Evolutionary conservation across 2,797 vertebrate genomes (phyloP).

Genomic region (Neomorphus geoffroyi): DNA sequence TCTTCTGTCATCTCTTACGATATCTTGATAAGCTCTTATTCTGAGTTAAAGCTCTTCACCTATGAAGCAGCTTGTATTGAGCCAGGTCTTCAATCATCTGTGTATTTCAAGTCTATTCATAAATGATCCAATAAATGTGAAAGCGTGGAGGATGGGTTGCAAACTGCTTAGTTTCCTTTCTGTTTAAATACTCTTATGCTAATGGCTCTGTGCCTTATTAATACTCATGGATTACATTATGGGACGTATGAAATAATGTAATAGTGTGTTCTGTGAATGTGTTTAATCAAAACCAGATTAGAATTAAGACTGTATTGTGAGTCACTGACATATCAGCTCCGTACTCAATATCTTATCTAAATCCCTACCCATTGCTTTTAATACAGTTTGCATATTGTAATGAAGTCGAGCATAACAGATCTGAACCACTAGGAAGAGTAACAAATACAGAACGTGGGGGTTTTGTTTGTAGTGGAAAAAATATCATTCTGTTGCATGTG

Average conservation of each 20-base stretch:
- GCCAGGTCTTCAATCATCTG: neutral
- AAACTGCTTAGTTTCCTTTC: neutral
- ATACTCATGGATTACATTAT: neutral
- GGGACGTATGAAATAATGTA: neutral
- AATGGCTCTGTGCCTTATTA: neutral
- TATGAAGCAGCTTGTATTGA: neutral
- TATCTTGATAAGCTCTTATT: neutral
- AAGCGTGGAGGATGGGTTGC: neutral
- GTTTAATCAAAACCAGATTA: conserved; percentile 30
- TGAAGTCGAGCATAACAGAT: neutral
- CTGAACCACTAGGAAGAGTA: neutral
- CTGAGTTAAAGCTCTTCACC: neutral
- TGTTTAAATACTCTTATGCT: neutral
- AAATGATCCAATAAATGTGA: neutral
- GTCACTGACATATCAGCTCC: neutral
- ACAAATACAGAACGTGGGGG: neutral
- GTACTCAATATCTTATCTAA: conserved; percentile 4
- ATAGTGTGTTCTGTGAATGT: neutral
- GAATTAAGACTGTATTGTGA: neutral
- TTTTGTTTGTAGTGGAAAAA: neutral
- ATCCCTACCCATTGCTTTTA: neutral
- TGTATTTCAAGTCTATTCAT: neutral
- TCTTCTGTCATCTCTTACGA: neutral
- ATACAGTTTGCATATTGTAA: neutral
- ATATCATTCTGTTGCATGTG: neutral